Percentiles rank a stretch among this genome's conserved stretches.
These are phyloP conservation scores for Panzeria rudis DNA, from an alignment of 2,888 invertebrate genomes.

Conservation along the genomic window DNA sequence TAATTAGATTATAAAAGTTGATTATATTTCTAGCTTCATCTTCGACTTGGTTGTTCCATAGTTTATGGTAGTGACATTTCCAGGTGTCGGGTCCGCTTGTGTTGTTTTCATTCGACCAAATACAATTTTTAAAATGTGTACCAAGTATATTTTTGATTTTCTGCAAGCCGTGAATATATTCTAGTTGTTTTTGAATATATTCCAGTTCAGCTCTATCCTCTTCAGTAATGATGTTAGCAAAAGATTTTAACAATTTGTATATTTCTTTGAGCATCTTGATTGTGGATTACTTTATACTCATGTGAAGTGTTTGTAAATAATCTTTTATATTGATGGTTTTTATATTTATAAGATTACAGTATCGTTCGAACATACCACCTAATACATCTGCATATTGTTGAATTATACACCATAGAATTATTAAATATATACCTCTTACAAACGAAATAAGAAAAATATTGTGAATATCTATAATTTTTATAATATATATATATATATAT, in stretches of 20 bases:
- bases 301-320: slow-evolving; percentile 32
- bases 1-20: too few species aligned
- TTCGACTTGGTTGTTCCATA: not conserved
- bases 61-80: not conserved
- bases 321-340: slow-evolving; percentile 14
- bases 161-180: slow-evolving; percentile 4
- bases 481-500: too few species aligned
- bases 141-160: slow-evolving; percentile 35
- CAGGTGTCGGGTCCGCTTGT: slow-evolving; percentile 31
- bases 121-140: slow-evolving; percentile 25
- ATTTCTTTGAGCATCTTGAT: slow-evolving; percentile 22
- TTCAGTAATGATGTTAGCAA: not conserved
- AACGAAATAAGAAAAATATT: too few species aligned
- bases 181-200: slow-evolving; percentile 6
- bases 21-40: not conserved
- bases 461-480: too few species aligned
- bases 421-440: too few species aligned
- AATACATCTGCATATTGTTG: too few species aligned
- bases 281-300: slow-evolving; percentile 11
- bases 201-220: slow-evolving; percentile 11
- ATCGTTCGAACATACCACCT: too few species aligned
- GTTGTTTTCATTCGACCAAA: slow-evolving; percentile 31
- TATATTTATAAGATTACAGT: slow-evolving; percentile 8
- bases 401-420: too few species aligned
- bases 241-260: slow-evolving; percentile 27